A percentile compares a stretch with the other conserved stretches of the same genome.
Evolutionary conservation across 2,113 vertebrate species (phyloP).

Genomic region (Synodontis membranacea): DNA sequence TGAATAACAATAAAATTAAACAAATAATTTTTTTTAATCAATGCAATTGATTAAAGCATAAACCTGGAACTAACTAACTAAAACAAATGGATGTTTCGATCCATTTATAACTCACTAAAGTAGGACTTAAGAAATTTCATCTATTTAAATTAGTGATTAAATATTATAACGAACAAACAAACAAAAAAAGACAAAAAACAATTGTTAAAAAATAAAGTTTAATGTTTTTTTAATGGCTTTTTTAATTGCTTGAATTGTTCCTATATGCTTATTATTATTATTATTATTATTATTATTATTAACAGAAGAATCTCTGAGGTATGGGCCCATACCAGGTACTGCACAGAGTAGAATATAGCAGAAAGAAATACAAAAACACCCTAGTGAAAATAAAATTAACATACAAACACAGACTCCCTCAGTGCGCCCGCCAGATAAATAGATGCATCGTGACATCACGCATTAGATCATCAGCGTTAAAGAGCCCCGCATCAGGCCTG

Average conservation of each 20-base stretch:
- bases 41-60: background rate
- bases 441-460: slow-evolving; percentile 21
- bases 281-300: background rate
- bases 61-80: background rate
- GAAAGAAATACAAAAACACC: background rate
- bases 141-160: background rate
- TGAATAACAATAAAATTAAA: too few relatives aligned
- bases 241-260: too few relatives aligned
- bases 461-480: slow-evolving; percentile 23
- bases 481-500: slow-evolving; percentile 22
- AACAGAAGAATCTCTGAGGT: background rate
- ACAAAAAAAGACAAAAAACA: background rate
- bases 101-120: background rate
- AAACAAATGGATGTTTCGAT: background rate
- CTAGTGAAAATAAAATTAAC: background rate
- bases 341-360: background rate
- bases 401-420: background rate
- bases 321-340: background rate
- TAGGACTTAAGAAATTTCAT: background rate
- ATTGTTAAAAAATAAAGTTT: background rate
- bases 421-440: slow-evolving; percentile 9
- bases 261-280: background rate
- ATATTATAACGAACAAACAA: background rate
- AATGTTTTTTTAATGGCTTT: background rate
- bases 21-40: too few relatives aligned